Conservation (phyloP, 2,888 invertebrate species). For the Trissolcus japonicus region DNA sequence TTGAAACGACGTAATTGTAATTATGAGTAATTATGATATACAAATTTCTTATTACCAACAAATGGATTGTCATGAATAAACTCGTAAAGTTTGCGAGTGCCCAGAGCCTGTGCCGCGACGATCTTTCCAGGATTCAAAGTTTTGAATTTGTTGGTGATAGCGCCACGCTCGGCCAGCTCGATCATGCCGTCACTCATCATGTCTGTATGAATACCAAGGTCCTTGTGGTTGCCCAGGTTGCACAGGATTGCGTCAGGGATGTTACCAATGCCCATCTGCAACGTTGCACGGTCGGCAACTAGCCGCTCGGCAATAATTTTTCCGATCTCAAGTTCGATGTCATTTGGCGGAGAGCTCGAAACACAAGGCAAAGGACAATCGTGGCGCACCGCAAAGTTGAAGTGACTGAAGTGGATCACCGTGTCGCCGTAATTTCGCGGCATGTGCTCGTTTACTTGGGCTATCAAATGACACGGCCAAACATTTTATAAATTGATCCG, state of each 20-base stretch:
- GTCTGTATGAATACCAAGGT: constrained; percentile 82
- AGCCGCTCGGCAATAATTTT: constrained; percentile 80
- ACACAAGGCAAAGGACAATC: constrained; percentile 76
- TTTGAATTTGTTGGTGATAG: constrained; percentile 80
- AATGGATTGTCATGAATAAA: constrained; percentile 82
- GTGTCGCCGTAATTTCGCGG: constrained; percentile 82
- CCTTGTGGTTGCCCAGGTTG: constrained; percentile 78
- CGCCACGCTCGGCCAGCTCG: constrained; percentile 79
- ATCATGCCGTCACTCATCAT: constrained; percentile 82
- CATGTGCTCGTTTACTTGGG: constrained; percentile 80
- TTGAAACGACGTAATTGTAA: too few species aligned
- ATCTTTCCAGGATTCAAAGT: constrained; percentile 79
- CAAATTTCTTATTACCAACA: too few species aligned
- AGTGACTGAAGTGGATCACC: constrained; percentile 80
- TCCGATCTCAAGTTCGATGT: constrained; percentile 79
- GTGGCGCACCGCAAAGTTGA: constrained; percentile 79
- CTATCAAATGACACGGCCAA: too few species aligned
- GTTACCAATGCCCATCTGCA: constrained; percentile 82
- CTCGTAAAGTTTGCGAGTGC: constrained; percentile 80
- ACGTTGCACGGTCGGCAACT: constrained; percentile 81
- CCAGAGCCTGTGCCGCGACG: constrained; percentile 80
- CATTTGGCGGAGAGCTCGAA: constrained; percentile 72
- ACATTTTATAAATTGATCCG: too few species aligned
- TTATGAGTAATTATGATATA: too few species aligned
- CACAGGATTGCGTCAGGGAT: constrained; percentile 81